A percentile compares a stretch with the other conserved stretches of the same genome.
Evolutionary conservation across 2,113 vertebrate genomes (phyloP).

Genomic region (Phrynosoma platyrhinos): DNA sequence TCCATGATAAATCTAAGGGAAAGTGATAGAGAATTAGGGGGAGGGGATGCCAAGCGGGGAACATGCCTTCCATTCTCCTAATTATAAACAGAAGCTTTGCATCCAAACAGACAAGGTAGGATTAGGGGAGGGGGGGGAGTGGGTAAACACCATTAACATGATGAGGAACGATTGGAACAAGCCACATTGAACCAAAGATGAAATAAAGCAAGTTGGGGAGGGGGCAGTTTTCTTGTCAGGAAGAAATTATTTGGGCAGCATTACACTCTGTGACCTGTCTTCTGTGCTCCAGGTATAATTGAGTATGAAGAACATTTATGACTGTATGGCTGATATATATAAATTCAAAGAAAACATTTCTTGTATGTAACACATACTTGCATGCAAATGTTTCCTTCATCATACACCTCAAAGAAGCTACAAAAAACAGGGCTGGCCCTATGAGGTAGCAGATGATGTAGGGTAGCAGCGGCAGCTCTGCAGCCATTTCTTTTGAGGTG

Average conservation of each 20-base stretch:
- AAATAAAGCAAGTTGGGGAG: neutral
- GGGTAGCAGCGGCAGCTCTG: neutral
- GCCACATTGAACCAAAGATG: neutral
- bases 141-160: conserved; percentile 7
- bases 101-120: conserved; percentile 12
- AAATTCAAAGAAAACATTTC: neutral
- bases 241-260: neutral
- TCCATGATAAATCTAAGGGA: neutral
- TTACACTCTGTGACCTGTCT: no score
- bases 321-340: neutral
- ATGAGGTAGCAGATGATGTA: neutral
- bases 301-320: neutral
- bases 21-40: neutral
- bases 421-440: neutral
- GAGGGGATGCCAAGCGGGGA: neutral
- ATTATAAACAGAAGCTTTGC: conserved; percentile 29
- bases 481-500: neutral
- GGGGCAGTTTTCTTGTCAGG: neutral
- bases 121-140: conserved; percentile 4
- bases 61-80: neutral
- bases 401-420: neutral
- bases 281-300: neutral
- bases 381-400: neutral
- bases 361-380: neutral
- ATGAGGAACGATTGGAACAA: neutral